Base-by-base conservation (phyloP, 2,888 invertebrate species). In the Acleris cristana region DNA sequence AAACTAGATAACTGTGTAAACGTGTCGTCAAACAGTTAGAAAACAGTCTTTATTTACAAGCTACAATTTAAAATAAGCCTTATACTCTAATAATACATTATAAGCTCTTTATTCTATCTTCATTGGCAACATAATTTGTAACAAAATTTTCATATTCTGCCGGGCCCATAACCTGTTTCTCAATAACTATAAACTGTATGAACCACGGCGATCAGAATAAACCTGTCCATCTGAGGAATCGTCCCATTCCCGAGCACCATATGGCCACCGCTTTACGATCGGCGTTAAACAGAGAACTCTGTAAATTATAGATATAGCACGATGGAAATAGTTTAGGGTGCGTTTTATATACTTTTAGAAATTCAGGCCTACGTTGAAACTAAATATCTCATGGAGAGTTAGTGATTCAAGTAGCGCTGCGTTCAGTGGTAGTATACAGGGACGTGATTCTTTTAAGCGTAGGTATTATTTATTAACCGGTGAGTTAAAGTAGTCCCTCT, bases 151-250 rank as follows among this genome's bases (percentile, higher is more conserved):
- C 48, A n/a, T 8, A 26, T 5, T 23, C 26, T 57, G 23, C 30
- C 44, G 18, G 30, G 40, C 49, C 49, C 49, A 52, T 64, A 64
- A 51, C 49, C 56, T 56, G 40, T 34, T 44, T 57, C 52, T 59
- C 59, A 59, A 52, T 49, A 19, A 53, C 65, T 56, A 60, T 65
- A 65, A 40, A 40, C 1, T 40, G 40, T 40, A 40, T 34, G 34
- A 65, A 66, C 54, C 30, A 23, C 18, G n/a, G 18, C 61, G 55
- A 57, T 66, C 57, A 21, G 18, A 57, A 66, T 66, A 66, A 66
- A 66, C 62, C 66, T 66, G 66, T 57, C 62, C 66, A 48, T 66
- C 62, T 52, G 62, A 66, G 62, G 48, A 53, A 66, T 57, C 55
- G 66, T 53, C 48, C 66, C 62, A 62, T 66, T 62, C 53, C 48